A percentile compares a stretch with the other conserved stretches of the same genome.
Evolutionary conservation across 2,113 vertebrate species (phyloP).

Genomic region (Proteles cristata): DNA sequence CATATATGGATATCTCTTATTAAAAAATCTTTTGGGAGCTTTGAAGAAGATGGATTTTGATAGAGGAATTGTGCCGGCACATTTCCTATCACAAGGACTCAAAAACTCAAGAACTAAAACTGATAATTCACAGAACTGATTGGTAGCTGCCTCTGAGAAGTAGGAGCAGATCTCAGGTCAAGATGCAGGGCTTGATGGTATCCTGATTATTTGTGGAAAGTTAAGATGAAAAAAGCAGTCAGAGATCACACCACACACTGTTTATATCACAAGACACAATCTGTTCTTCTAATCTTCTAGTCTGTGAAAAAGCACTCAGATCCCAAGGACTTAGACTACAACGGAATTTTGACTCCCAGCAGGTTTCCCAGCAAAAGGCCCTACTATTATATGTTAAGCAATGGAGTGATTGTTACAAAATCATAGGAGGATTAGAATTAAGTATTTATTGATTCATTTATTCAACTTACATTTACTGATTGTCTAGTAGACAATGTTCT

Average conservation of each 20-base stretch:
- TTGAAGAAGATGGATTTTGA: conserved; percentile 39
- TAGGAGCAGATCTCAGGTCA: not conserved
- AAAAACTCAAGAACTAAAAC: conserved; percentile 25
- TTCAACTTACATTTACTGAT: conserved; percentile 28
- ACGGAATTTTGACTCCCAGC: not conserved
- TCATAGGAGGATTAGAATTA: not conserved
- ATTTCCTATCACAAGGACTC: conserved; percentile 3
- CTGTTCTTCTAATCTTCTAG: not conserved
- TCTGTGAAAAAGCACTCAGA: not conserved
- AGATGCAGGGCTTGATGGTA: not conserved
- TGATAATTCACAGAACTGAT: conserved; percentile 12
- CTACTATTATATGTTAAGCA: conserved; percentile 4
- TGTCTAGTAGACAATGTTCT: not conserved
- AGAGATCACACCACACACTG: conserved; percentile 11
- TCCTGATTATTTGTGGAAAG: conserved; percentile 56
- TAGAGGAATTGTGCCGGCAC: conserved; percentile 26
- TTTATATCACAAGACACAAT: conserved; percentile 25
- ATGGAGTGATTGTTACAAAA: conserved; percentile 1
- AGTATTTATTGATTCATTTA: not conserved
- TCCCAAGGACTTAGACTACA: not conserved
- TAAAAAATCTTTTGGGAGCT: conserved; percentile 30
- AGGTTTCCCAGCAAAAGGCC: conserved; percentile 24
- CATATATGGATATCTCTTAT: not conserved
- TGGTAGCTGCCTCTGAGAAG: conserved; percentile 35
- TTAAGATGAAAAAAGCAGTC: conserved; percentile 34